Evolutionary conservation across 2,113 vertebrate genomes (phyloP).

Genomic region (Meriones unguiculatus): DNA sequence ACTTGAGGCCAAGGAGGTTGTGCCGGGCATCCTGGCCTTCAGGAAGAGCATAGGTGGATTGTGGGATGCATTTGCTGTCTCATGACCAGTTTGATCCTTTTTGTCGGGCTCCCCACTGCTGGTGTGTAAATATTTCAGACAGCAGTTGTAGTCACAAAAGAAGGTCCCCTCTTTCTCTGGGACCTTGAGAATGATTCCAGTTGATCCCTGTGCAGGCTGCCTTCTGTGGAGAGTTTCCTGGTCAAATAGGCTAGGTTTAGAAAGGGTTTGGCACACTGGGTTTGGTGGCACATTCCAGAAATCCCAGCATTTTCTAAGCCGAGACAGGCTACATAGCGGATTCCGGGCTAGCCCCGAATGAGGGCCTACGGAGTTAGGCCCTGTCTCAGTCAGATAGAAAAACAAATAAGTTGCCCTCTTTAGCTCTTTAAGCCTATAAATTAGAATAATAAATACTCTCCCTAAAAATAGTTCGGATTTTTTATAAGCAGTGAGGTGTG

Average conservation of each 20-base stretch:
- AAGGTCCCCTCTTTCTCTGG: background rate
- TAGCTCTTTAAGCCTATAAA: slow-evolving; percentile 47
- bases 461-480: slow-evolving; percentile 67
- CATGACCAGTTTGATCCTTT: background rate
- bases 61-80: background rate
- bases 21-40: background rate
- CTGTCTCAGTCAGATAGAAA: background rate
- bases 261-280: background rate
- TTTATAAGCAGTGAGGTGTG: slow-evolving; percentile 68
- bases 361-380: background rate
- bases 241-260: background rate
- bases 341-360: background rate
- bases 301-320: background rate
- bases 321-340: background rate
- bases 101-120: background rate
- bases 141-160: background rate
- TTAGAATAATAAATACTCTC: slow-evolving; percentile 65
- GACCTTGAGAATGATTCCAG: background rate
- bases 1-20: background rate
- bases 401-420: background rate
- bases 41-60: background rate
- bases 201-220: background rate
- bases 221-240: background rate
- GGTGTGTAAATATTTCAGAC: background rate
- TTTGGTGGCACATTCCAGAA: background rate